These are phyloP conservation scores for Thunnus thynnus DNA, from an alignment of 2,113 vertebrate genomes.

Conservation along the genomic window DNA sequence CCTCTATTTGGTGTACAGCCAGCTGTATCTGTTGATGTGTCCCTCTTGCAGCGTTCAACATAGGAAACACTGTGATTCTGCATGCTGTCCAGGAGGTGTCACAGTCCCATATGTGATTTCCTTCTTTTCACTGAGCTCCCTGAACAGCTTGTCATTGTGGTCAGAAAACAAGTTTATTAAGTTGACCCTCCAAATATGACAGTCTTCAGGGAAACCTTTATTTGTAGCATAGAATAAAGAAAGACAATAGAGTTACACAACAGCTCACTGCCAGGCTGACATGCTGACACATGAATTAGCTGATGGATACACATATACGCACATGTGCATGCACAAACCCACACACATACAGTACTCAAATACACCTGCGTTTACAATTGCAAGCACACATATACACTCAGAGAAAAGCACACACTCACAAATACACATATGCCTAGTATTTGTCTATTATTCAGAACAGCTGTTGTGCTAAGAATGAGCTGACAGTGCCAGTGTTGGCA, in stretches of 20 bases:
- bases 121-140: conserved; percentile 73
- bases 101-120: conserved; percentile 67
- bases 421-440: conserved; percentile 23
- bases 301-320: neutral
- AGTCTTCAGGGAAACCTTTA: conserved; percentile 49
- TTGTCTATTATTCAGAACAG: conserved; percentile 73
- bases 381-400: conserved; percentile 18
- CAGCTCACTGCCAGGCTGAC: conserved; percentile 15
- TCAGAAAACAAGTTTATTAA: conserved; percentile 49
- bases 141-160: conserved; percentile 43
- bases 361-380: conserved; percentile 45
- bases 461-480: conserved; percentile 77
- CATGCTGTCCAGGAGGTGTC: conserved; percentile 44
- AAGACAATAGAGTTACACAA: conserved; percentile 62
- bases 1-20: conserved; percentile 26
- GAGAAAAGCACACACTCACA: conserved; percentile 5
- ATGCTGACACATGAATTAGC: conserved; percentile 9
- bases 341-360: conserved; percentile 16
- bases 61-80: conserved; percentile 64
- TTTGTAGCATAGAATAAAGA: conserved; percentile 19
- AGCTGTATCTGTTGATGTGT: conserved; percentile 65
- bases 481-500: conserved; percentile 73
- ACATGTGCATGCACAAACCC: neutral
- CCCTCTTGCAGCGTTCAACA: conserved; percentile 37
- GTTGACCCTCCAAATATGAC: conserved; percentile 33